Conservation (phyloP, 1,140 invertebrate genomes). For the Drosophila bipectinata region DNA sequence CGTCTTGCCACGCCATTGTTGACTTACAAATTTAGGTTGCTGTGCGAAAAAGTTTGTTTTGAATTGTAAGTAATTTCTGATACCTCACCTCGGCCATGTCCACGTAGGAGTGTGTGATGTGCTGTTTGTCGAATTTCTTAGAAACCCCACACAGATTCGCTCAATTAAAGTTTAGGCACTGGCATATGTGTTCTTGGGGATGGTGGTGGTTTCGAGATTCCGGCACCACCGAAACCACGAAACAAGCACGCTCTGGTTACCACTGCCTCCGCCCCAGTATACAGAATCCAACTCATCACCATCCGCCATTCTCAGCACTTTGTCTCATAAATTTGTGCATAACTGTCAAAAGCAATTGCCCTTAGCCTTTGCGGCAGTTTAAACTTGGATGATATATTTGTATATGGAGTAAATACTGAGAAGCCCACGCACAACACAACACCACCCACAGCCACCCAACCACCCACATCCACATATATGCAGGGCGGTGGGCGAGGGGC, state of each 20-base stretch:
- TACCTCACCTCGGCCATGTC: conserved; percentile 64
- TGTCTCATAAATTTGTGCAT: conserved; percentile 81
- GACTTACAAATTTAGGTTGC: conserved; percentile 80
- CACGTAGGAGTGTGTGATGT: conserved; percentile 16
- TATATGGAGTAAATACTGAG: conserved; percentile 59
- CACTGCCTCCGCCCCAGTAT: not conserved
- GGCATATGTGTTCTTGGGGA: conserved; percentile 32
- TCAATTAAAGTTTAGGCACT: conserved; percentile 67
- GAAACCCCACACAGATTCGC: conserved; percentile 48
- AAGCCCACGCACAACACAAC: conserved; percentile 14
- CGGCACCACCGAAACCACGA: conserved; percentile 29
- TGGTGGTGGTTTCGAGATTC: not conserved
- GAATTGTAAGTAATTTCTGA: conserved; percentile 82
- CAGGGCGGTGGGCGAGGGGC: conserved; percentile 31
- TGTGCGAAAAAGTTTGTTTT: conserved; percentile 78
- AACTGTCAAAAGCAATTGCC: conserved; percentile 81
- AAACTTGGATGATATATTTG: conserved; percentile 81
- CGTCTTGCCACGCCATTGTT: conserved; percentile 57
- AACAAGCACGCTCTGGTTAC: conserved; percentile 20
- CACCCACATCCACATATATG: not conserved
- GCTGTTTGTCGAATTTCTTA: conserved; percentile 7
- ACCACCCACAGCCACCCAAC: conserved; percentile 22
- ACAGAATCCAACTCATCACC: not conserved
- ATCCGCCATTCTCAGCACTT: conserved; percentile 60
- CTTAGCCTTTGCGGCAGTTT: conserved; percentile 80